A percentile compares a stretch with the other conserved stretches of the same genome.
phyloP scores from a whole-genome alignment of 2,113 vertebrate genomes.

The Equus quagga region DNA sequence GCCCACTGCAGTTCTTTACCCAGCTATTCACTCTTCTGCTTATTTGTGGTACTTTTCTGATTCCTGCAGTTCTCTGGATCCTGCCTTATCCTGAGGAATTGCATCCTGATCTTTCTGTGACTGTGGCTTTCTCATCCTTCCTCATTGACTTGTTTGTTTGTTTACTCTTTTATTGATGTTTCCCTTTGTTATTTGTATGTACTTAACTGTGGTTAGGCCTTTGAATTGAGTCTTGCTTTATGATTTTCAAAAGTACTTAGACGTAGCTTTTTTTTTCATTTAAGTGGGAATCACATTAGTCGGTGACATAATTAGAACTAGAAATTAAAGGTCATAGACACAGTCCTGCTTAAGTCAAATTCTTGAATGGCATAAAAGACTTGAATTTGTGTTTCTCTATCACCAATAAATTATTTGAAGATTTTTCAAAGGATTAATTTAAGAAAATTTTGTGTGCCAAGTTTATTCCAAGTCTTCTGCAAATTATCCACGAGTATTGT shows the following conservation, averaged over 20 bases:
- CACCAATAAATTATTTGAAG: neutral
- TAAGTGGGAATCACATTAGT: neutral
- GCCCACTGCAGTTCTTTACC: neutral
- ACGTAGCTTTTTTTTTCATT: neutral
- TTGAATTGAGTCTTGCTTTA: conserved; percentile 14
- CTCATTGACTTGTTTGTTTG: neutral
- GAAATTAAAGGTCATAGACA: neutral
- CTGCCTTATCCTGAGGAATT: neutral
- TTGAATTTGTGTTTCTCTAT: neutral
- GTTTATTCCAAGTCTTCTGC: neutral
- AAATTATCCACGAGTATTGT: neutral
- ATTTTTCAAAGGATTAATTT: neutral
- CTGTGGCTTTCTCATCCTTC: neutral
- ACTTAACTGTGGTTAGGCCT: neutral
- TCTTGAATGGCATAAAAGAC: neutral
- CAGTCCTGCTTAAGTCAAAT: neutral
- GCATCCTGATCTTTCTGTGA: neutral
- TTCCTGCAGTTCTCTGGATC: neutral
- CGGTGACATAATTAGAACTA: neutral
- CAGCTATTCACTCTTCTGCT: neutral
- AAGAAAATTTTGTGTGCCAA: neutral
- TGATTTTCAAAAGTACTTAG: neutral
- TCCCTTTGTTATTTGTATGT: neutral
- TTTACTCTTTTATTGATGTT: neutral
- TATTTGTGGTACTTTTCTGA: neutral